Conservation (phyloP, 2,797 vertebrate genomes). For the Siniperca scherzeri region DNA sequence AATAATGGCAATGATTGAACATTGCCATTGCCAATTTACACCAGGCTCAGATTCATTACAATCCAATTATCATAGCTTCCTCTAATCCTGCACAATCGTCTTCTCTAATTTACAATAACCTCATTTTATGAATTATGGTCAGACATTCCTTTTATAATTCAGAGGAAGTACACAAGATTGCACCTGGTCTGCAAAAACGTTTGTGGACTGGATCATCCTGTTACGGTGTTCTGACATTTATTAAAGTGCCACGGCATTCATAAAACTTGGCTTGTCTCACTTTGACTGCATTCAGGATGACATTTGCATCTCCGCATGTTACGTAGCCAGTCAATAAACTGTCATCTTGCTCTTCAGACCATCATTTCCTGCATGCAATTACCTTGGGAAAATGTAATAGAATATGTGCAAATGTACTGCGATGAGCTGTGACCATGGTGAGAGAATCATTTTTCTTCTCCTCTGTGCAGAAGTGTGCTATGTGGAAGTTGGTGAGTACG, state of each 20-base stretch:
- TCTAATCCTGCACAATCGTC: not conserved
- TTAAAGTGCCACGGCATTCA: slow-evolving; percentile 20
- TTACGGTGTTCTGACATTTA: slow-evolving; percentile 26
- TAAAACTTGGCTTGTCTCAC: slow-evolving; percentile 17
- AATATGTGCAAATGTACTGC: slow-evolving; percentile 40
- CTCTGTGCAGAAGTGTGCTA: slow-evolving; percentile 12
- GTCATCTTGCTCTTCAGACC: slow-evolving; percentile 42
- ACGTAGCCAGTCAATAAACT: slow-evolving; percentile 51
- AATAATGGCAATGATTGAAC: slow-evolving; percentile 9
- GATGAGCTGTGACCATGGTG: slow-evolving; percentile 52
- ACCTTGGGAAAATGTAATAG: slow-evolving; percentile 34
- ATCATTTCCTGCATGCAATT: slow-evolving; percentile 42
- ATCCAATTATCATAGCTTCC: not conserved
- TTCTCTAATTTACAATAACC: slow-evolving; percentile 1
- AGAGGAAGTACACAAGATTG: slow-evolving; percentile 6
- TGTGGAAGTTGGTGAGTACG: slow-evolving; percentile 25
- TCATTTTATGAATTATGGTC: slow-evolving; percentile 1
- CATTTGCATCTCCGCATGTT: slow-evolving; percentile 31
- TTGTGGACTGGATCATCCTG: not conserved
- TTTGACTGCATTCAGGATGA: slow-evolving; percentile 27
- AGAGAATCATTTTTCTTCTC: slow-evolving; percentile 26
- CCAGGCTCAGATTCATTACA: slow-evolving; percentile 27
- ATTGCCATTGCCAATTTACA: not conserved
- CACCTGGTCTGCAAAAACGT: not conserved
- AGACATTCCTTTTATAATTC: slow-evolving; percentile 11